phyloP scores from a whole-genome alignment of 2,113 vertebrate species.

The Emydocephalus ijimae region DNA sequence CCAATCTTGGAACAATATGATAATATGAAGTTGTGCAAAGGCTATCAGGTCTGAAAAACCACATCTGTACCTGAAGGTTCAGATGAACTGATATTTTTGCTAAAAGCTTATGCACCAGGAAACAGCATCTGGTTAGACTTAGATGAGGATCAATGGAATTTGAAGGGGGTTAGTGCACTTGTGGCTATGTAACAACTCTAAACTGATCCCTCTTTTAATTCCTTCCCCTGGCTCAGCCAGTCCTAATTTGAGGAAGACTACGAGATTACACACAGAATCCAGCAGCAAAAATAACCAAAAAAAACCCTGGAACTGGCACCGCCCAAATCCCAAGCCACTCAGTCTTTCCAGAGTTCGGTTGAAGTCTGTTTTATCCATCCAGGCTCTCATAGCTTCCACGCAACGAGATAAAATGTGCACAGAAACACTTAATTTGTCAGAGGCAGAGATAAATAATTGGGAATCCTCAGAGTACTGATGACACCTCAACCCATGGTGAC shows the following conservation, averaged over 20 bases:
- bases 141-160: not conserved
- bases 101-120: not conserved
- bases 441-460: not conserved
- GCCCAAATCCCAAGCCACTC: not conserved
- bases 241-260: not conserved
- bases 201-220: not conserved
- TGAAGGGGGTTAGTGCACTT: not conserved
- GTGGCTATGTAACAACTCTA: not conserved
- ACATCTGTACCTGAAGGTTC: not conserved
- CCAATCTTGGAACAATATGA: not conserved
- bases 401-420: not conserved
- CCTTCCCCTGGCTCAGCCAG: not conserved
- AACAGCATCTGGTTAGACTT: not conserved
- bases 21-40: not conserved
- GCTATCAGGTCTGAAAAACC: not conserved
- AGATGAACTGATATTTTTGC: not conserved
- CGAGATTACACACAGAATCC: not conserved
- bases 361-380: not conserved
- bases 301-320: not conserved
- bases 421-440: not conserved
- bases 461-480: not conserved
- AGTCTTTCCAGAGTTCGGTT: not conserved
- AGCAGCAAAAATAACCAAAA: not conserved
- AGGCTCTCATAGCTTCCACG: not conserved
- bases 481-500: not conserved